Evolutionary conservation across 2,113 vertebrate genomes (phyloP), one percentile per base, ranked within the genome.

Genomic region (Oceanites oceanicus): DNA sequence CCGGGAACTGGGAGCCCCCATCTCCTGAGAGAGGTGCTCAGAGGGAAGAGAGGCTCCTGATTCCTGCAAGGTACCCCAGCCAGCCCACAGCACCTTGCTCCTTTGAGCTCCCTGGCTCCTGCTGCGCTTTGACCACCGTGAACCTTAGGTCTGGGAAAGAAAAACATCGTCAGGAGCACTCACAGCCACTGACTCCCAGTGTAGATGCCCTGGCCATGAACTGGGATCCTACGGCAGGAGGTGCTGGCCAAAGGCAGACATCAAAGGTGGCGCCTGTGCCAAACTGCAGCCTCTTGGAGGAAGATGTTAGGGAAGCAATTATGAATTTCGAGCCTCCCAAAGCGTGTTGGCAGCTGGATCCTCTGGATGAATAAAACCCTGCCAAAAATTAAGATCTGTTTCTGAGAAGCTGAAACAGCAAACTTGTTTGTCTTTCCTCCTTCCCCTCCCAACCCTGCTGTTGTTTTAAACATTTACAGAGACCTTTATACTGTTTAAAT

Each of bases 381-480:
- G 96, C 93, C 96, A 97, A 86, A 82, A 95, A 95, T 77, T 50
- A 86, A 90, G 90, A 80, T 90, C 72, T 96, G 95, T 93, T 94
- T 92, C 79, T 95, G 82, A 11, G 8, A 88, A 94, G 90, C 92
- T 96, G 94, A 94, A 96, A 88, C 90, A 83, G 96, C 96, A 96
- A 96, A 92, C 75, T 92, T 97, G 82, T 96, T 97, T 96, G 90
- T 83, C 95, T 96, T 96, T 96, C 45, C 90, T 97, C 81, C 89
- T 94, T 96, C 96, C 96, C 96, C 85, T 96, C 92, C 89, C 94
- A 94, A 85, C 67, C 62, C 10, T 30, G 40, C 79, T 96, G 77
- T 83, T 84, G 96, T 92, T 96, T 95, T 90, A 97, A 97, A 97
- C 92, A 94, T 96, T 97, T 97, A 96, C 96, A 93, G 81, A 96